Conservation (phyloP, 1,140 invertebrate species). For the Drosophila arawakana region DNA sequence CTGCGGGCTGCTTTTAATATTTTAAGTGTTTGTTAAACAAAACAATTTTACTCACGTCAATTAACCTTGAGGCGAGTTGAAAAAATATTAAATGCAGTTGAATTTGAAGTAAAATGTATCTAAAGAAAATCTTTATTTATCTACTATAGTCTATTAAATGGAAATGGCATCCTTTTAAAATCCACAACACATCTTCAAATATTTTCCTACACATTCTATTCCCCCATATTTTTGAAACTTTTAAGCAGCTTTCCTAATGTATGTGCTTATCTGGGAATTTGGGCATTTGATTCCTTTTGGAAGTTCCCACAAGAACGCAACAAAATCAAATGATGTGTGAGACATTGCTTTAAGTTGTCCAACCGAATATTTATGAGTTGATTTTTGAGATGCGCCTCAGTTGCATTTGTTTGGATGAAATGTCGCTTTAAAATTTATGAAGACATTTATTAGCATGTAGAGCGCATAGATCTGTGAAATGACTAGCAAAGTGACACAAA, state of each 20-base stretch:
- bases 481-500: slow-evolving; percentile 69
- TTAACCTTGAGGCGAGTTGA: slow-evolving; percentile 55
- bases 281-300: slow-evolving; percentile 10
- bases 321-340: slow-evolving; percentile 53
- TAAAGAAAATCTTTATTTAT: neutral
- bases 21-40: slow-evolving; percentile 27
- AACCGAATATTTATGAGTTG: slow-evolving; percentile 69
- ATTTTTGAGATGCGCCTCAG: slow-evolving; percentile 43
- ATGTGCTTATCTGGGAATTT: slow-evolving; percentile 1
- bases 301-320: slow-evolving; percentile 26
- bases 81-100: neutral
- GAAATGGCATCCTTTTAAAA: neutral
- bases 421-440: slow-evolving; percentile 69
- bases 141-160: no score
- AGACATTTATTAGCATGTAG: slow-evolving; percentile 76
- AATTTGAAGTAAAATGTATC: no score
- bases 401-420: slow-evolving; percentile 48
- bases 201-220: neutral
- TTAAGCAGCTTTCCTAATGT: neutral
- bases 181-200: neutral
- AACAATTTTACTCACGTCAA: slow-evolving; percentile 62
- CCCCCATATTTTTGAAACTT: neutral
- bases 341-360: slow-evolving; percentile 59
- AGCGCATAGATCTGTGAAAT: slow-evolving; percentile 72
- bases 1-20: slow-evolving; percentile 54